These are phyloP conservation scores for Leptatherina wallacei DNA, from an alignment of 2,797 vertebrate genomes.

Conservation along the genomic window DNA sequence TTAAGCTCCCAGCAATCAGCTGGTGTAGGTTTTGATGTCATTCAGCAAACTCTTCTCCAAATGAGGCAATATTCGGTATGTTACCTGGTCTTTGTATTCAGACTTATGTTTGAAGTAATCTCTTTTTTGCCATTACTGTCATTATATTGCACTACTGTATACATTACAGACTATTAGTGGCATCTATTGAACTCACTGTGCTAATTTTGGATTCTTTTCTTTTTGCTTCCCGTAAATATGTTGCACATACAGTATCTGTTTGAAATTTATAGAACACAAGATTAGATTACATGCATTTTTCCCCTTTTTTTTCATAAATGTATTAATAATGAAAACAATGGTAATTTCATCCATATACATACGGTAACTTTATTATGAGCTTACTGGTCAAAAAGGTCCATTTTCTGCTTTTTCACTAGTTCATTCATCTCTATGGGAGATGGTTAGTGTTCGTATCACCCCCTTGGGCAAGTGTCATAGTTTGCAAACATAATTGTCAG, in stretches of 20 bases:
- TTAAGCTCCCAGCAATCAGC: slow-evolving; percentile 65
- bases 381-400: not conserved
- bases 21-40: slow-evolving; percentile 81
- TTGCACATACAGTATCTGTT: not conserved
- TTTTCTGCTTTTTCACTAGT: not conserved
- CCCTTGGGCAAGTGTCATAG: no score
- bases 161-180: not conserved
- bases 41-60: slow-evolving; percentile 84
- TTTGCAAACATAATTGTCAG: no score
- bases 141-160: not conserved
- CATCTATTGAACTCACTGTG: not conserved
- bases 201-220: not conserved
- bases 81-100: slow-evolving; percentile 15
- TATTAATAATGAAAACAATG: not conserved
- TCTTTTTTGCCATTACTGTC: not conserved
- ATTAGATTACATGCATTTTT: not conserved
- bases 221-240: not conserved
- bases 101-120: not conserved
- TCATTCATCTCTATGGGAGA: no score
- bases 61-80: slow-evolving; percentile 87
- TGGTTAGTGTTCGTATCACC: no score
- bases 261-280: slow-evolving; percentile 1
- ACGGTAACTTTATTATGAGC: not conserved
- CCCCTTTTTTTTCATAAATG: not conserved
- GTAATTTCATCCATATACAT: not conserved